These are phyloP conservation scores for Mallotus villosus DNA, from an alignment of 2,797 vertebrate species.

Conservation along the genomic window DNA sequence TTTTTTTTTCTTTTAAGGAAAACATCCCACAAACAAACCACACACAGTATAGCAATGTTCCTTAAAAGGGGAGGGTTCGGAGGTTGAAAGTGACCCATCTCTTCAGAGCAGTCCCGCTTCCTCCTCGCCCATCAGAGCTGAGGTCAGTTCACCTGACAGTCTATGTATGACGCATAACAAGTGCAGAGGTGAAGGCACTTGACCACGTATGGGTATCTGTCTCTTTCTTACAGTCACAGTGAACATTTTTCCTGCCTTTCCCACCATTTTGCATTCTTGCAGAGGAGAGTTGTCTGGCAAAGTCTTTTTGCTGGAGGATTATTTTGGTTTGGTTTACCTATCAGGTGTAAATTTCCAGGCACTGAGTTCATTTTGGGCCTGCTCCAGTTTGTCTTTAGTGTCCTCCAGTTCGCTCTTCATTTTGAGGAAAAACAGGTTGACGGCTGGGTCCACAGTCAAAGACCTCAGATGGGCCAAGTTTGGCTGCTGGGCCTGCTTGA, in stretches of 20 bases:
- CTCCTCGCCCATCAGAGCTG: slow-evolving; percentile 88
- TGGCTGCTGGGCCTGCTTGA: slow-evolving; percentile 92
- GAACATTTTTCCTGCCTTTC: slow-evolving; percentile 78
- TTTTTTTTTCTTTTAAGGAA: neutral
- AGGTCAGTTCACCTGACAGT: slow-evolving; percentile 88
- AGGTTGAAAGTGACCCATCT: slow-evolving; percentile 75
- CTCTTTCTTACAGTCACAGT: slow-evolving; percentile 53
- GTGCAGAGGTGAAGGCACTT: slow-evolving; percentile 16
- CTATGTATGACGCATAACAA: slow-evolving; percentile 36
- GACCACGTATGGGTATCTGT: slow-evolving; percentile 14
- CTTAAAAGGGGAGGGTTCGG: slow-evolving; percentile 63
- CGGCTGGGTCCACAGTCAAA: slow-evolving; percentile 88
- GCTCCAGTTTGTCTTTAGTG: slow-evolving; percentile 97
- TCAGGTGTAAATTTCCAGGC: slow-evolving; percentile 97
- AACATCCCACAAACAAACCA: slow-evolving; percentile 13
- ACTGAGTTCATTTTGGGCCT: slow-evolving; percentile 97
- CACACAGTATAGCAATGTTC: slow-evolving; percentile 16
- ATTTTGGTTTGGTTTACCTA: slow-evolving; percentile 91
- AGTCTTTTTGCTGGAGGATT: slow-evolving; percentile 82
- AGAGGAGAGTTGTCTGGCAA: slow-evolving; percentile 74
- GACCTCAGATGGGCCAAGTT: slow-evolving; percentile 88
- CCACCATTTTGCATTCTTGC: slow-evolving; percentile 85
- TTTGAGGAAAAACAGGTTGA: slow-evolving; percentile 95
- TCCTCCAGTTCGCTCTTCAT: slow-evolving; percentile 95
- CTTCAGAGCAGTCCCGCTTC: slow-evolving; percentile 88